Conservation (phyloP, 2,797 vertebrate genomes). For the Vireo griseus region DNA sequence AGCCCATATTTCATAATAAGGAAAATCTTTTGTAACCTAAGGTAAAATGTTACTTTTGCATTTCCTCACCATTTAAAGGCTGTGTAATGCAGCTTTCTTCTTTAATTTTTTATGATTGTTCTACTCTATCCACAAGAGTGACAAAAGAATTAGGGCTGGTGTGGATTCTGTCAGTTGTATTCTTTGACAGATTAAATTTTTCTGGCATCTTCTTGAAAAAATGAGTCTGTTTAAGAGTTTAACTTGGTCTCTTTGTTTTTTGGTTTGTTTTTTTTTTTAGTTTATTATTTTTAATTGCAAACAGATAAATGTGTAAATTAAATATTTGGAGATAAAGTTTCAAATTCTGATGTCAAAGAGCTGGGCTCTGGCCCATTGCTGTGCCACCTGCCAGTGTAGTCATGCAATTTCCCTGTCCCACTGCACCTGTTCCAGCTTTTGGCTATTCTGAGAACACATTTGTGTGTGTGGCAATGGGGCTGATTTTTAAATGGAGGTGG, state of each 20-base stretch:
- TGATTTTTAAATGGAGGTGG: background rate
- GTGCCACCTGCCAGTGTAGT: background rate
- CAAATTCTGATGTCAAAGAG: background rate
- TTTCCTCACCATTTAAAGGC: background rate
- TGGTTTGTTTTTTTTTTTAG: too few relatives aligned
- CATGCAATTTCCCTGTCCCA: background rate
- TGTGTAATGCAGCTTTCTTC: background rate
- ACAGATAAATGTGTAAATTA: background rate
- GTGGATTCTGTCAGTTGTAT: background rate
- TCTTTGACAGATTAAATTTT: background rate
- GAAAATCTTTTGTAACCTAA: background rate
- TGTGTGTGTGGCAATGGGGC: background rate
- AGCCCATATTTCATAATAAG: background rate
- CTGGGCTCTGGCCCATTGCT: background rate
- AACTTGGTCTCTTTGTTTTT: background rate
- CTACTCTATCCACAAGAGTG: background rate
- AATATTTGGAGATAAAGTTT: background rate
- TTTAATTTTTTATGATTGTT: background rate
- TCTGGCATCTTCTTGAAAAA: background rate
- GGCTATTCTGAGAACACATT: constrained; percentile 26
- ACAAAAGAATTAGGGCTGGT: background rate
- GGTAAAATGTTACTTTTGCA: background rate
- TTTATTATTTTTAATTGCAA: background rate
- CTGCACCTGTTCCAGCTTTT: constrained; percentile 34
- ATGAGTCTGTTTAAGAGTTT: background rate